Evolutionary conservation across 2,113 vertebrate species (phyloP).

Genomic region (Phylloscopus whistleri): DNA sequence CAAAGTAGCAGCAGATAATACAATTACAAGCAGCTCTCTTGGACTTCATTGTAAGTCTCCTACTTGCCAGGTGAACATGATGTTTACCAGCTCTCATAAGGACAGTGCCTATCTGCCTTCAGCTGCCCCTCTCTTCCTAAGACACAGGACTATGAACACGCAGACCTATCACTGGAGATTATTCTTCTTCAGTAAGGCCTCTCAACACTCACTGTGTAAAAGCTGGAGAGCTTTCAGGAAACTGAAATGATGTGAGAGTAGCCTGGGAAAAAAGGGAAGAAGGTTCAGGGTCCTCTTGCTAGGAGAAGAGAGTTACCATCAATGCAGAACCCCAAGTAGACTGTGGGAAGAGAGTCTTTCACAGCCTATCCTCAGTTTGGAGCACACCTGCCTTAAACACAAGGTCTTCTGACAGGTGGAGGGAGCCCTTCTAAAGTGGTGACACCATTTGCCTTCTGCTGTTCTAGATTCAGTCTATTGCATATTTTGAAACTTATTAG

Average conservation of each 20-base stretch:
- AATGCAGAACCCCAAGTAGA: background rate
- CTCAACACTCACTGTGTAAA: background rate
- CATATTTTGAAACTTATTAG: background rate
- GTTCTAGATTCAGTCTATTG: background rate
- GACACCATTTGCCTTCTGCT: background rate
- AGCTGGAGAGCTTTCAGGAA: background rate
- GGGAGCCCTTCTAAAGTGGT: background rate
- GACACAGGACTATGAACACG: background rate
- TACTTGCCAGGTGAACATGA: background rate
- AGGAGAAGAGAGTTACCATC: background rate
- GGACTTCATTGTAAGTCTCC: background rate
- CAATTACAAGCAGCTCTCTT: background rate
- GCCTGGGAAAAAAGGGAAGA: background rate
- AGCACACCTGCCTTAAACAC: background rate
- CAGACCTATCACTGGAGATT: fast-evolving
- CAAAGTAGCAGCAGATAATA: background rate
- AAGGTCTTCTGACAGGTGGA: background rate
- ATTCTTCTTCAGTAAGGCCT: background rate
- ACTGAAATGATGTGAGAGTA: background rate
- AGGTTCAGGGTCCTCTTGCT: background rate
- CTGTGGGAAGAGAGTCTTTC: background rate
- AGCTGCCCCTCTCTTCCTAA: background rate
- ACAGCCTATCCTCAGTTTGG: background rate
- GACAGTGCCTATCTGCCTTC: background rate
- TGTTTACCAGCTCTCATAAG: background rate